Evolutionary conservation across 1,140 invertebrate species (phyloP), one percentile per base, ranked within the genome.

Genomic region (Hypothenemus hampei): DNA sequence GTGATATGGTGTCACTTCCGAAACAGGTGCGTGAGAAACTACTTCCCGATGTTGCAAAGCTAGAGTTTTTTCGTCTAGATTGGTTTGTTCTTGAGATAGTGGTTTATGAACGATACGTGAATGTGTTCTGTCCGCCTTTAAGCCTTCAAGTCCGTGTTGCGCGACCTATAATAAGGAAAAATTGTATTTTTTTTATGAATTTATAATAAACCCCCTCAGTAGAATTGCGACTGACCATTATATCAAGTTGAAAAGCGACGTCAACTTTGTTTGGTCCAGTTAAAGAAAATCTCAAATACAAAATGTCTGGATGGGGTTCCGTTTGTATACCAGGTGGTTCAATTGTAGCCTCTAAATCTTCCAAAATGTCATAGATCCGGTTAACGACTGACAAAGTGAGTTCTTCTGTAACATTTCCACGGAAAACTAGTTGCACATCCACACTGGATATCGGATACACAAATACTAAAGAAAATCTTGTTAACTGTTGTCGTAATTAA

Each of bases 21-120:
- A 80, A n/a, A 81, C 76, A 3, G 75, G 83, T 44, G 73, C 83
- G 66, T 79, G 79, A 2, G 79, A 83, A 2, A 85, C 73, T 35
- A 86, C 81, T 63, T 86, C 84, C 26, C 83, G 72, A 57, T 85
- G 80, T 58, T 83, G 81, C 48, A 84, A 66, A 5, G 80, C 78
- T 7, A 80, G 72, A 20, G 79, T 70, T 56, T 75, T 66, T 13
- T 78, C 71, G 3, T 63, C 59, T 29, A 69, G 49, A 21, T 29
- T 22, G 55, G 55, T 52, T 31, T 65, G 57, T 26, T 70, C 67
- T 15, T 72, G 66, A 11, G 72, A 67, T 0, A 74, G 73, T 6
- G 83, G 70, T 56, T 74, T 74, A 58, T 82, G 79, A 16, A 75
- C 76, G 58, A 82, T 82, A 35, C 78, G 72, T 0, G 81, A 83